Evolutionary conservation across 2,888 invertebrate species (phyloP).

Genomic region (Opisthograptis luteolata): DNA sequence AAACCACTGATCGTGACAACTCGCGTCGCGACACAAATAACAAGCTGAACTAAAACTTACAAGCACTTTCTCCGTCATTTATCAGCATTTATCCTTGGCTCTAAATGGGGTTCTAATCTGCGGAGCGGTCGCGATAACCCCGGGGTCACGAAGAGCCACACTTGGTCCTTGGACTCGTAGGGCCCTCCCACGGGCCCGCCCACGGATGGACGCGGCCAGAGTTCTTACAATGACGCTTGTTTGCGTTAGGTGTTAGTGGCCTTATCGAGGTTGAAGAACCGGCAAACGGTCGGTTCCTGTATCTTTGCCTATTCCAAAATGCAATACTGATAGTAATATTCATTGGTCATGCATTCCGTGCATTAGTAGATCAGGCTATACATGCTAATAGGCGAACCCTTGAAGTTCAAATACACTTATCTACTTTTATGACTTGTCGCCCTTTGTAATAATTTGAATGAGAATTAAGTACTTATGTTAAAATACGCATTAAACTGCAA

Average conservation of each 20-base stretch:
- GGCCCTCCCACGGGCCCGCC: constrained; percentile 28
- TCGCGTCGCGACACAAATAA: neutral
- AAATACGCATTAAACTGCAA: constrained; percentile 6
- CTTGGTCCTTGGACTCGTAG: constrained; percentile 14
- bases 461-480: constrained; percentile 7
- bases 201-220: too few species aligned
- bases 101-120: constrained; percentile 27
- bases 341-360: too few species aligned
- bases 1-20: neutral
- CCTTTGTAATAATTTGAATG: constrained; percentile 8
- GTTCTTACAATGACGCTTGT: constrained; percentile 3
- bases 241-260: neutral
- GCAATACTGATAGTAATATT: too few species aligned
- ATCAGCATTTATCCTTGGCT: constrained; percentile 19
- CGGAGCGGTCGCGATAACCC: constrained; percentile 31
- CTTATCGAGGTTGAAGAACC: neutral
- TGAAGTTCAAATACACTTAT: neutral
- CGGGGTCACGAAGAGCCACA: constrained; percentile 18
- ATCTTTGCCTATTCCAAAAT: neutral
- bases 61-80: constrained; percentile 3
- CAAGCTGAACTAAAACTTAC: constrained; percentile 2
- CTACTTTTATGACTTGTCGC: neutral
- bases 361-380: too few species aligned
- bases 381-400: too few species aligned
- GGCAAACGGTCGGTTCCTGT: neutral